Evolutionary conservation across 2,888 invertebrate genomes (phyloP).

Genomic region (Trachelus tabidus): DNA sequence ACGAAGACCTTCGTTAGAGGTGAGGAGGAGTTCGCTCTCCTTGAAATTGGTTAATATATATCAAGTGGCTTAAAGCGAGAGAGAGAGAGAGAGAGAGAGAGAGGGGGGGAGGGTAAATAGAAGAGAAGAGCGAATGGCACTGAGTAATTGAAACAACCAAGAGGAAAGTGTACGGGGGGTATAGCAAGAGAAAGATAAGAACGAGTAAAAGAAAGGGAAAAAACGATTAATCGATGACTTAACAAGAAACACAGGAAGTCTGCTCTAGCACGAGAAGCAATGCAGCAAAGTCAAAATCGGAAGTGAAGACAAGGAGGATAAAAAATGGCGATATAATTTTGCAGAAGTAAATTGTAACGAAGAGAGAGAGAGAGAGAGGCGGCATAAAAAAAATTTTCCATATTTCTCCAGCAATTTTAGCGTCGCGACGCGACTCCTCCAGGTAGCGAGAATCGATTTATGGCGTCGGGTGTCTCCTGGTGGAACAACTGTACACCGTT

Average conservation of each 20-base stretch:
- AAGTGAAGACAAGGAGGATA: neutral
- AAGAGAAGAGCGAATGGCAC: neutral
- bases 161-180: neutral
- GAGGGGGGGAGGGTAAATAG: neutral
- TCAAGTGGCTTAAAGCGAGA: neutral
- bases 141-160: neutral
- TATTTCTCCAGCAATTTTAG: neutral
- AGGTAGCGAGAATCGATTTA: neutral
- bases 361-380: neutral
- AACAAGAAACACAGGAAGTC: neutral
- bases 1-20: neutral
- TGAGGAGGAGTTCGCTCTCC: neutral
- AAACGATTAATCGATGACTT: neutral
- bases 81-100: no score
- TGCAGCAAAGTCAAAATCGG: neutral
- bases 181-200: neutral
- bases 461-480: neutral
- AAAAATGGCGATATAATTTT: neutral
- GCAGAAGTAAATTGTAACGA: neutral
- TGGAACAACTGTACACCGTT: neutral
- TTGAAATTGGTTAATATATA: neutral
- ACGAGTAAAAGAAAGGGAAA: neutral
- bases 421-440: neutral
- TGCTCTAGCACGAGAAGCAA: neutral
- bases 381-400: neutral